A percentile compares a stretch with the other conserved stretches of the same genome.
phyloP scores from a whole-genome alignment of 2,113 vertebrate species.

The Gymnarchus niloticus region DNA sequence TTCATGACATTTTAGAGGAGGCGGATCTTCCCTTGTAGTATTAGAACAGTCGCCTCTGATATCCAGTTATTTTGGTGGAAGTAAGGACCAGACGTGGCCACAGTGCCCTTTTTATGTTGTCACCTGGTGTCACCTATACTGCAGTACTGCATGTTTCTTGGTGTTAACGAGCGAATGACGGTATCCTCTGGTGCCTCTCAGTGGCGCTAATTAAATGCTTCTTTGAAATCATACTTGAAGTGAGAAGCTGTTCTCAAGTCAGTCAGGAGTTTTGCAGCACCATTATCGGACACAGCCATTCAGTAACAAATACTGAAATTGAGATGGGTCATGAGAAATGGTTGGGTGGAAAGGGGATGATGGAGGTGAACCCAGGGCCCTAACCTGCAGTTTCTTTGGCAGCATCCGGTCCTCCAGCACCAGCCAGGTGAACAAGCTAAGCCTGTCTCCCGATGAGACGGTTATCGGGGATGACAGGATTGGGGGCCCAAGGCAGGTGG shows the following conservation, averaged over 20 bases:
- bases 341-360: background rate
- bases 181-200: background rate
- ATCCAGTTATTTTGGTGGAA: background rate
- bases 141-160: background rate
- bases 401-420: conserved; percentile 86
- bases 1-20: too few relatives aligned
- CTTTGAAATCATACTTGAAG: background rate
- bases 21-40: too few relatives aligned
- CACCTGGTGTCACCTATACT: too few relatives aligned
- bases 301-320: background rate
- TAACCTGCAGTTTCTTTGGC: conserved; percentile 27
- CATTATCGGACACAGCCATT: background rate
- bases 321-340: background rate
- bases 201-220: background rate
- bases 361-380: too few relatives aligned
- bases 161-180: background rate
- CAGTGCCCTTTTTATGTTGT: background rate
- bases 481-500: conserved; percentile 57
- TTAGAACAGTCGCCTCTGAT: too few relatives aligned
- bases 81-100: background rate
- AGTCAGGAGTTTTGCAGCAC: background rate
- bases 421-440: conserved; percentile 90
- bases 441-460: conserved; percentile 70
- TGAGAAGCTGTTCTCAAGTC: background rate
- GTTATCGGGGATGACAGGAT: conserved; percentile 70